These are phyloP conservation scores for Echinops telfairi DNA, from an alignment of 2,113 vertebrate species.

Conservation along the genomic window DNA sequence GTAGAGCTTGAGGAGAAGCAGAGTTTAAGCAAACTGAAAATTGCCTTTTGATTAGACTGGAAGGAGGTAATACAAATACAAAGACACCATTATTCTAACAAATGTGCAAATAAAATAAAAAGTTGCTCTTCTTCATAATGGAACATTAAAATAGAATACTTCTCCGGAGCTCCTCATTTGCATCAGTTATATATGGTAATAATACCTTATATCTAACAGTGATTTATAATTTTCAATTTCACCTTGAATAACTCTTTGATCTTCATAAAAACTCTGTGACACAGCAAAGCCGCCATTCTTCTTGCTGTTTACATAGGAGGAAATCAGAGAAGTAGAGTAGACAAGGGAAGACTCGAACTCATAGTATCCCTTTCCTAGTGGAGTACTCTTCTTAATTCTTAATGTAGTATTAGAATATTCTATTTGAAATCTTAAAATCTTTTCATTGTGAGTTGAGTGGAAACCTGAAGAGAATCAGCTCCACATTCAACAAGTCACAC, in stretches of 20 bases:
- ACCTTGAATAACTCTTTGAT: slow-evolving; percentile 65
- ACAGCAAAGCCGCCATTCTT: not conserved
- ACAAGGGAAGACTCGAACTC: not conserved
- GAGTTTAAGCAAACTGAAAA: not conserved
- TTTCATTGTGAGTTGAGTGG: too few relatives aligned
- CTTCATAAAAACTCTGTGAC: slow-evolving; percentile 63
- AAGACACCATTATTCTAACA: not conserved
- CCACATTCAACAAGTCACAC: too few relatives aligned
- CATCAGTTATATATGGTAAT: slow-evolving; percentile 63
- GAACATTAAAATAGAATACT: slow-evolving; percentile 54
- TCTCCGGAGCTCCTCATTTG: slow-evolving; percentile 53
- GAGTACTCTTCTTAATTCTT: not conserved
- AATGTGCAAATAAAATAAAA: slow-evolving; percentile 45
- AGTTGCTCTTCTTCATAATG: slow-evolving; percentile 44
- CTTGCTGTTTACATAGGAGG: slow-evolving; percentile 14
- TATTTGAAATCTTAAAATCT: not conserved
- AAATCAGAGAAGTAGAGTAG: not conserved
- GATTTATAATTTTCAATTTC: slow-evolving; percentile 68
- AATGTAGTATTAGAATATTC: not conserved
- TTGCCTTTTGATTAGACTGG: not conserved
- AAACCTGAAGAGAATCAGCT: too few relatives aligned
- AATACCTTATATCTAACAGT: slow-evolving; percentile 55
- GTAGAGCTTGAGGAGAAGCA: not conserved
- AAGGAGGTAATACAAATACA: slow-evolving; percentile 31
- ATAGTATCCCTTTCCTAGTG: not conserved